Percentiles rank a stretch among this genome's conserved stretches.
Conservation (phyloP, 1,140 invertebrate species). For the Trialeurodes vaporariorum region DNA sequence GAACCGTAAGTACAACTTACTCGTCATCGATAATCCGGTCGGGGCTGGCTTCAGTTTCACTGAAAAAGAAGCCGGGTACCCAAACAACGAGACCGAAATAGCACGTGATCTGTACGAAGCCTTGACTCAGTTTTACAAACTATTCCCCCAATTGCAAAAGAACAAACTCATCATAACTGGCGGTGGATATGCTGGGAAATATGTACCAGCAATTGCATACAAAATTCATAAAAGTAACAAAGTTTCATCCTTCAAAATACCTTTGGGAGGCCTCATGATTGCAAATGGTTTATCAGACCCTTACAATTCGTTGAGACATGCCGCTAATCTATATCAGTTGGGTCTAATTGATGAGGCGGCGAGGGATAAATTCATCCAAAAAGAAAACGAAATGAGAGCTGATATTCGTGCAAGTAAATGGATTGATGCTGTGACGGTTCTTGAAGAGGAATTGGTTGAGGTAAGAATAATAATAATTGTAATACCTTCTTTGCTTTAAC, state of each 20-base stretch:
- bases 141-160: slow-evolving; percentile 51
- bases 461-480: no score
- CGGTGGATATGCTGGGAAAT: slow-evolving; percentile 78
- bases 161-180: slow-evolving; percentile 68
- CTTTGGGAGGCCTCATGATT: slow-evolving; percentile 57
- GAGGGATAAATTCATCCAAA: slow-evolving; percentile 25
- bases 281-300: slow-evolving; percentile 78
- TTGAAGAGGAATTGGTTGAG: no score
- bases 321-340: slow-evolving; percentile 65
- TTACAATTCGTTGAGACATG: slow-evolving; percentile 59
- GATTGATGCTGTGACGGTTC: not conserved
- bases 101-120: slow-evolving; percentile 13
- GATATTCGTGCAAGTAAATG: slow-evolving; percentile 5
- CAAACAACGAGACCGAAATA: slow-evolving; percentile 46
- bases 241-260: slow-evolving; percentile 41
- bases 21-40: slow-evolving; percentile 86
- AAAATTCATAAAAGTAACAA: slow-evolving; percentile 59
- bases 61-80: slow-evolving; percentile 45
- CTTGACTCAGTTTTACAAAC: slow-evolving; percentile 48
- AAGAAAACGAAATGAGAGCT: not conserved
- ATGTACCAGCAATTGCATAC: slow-evolving; percentile 67
- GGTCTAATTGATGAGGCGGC: slow-evolving; percentile 37
- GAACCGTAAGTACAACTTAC: slow-evolving; percentile 55
- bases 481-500: no score
- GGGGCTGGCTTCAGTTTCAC: no score